Evolutionary conservation across 2,797 vertebrate genomes (phyloP).

Genomic region (Rousettus madagascariensis): DNA sequence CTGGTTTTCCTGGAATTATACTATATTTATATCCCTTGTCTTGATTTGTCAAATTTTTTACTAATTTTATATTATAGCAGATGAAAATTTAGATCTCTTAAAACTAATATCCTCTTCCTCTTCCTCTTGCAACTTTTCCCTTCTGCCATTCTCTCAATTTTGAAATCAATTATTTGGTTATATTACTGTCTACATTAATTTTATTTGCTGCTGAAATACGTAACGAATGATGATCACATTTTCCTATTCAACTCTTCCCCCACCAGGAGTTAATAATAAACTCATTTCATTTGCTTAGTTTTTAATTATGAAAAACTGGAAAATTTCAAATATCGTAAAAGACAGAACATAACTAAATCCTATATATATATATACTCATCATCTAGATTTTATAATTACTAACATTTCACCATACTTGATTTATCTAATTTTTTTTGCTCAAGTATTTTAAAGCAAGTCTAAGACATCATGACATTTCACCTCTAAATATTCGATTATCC

Average conservation of each 20-base stretch:
- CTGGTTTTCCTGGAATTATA: not conserved
- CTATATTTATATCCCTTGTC: not conserved
- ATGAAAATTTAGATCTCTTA: constrained; percentile 34
- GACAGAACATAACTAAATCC: not conserved
- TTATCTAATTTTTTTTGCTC: not conserved
- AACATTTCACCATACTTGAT: constrained; percentile 10
- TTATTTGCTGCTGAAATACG: constrained; percentile 27
- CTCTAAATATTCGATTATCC: not conserved
- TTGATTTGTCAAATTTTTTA: not conserved
- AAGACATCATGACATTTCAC: constrained; percentile 18
- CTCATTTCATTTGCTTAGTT: not conserved
- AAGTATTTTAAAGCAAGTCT: constrained; percentile 26
- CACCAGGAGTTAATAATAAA: not conserved
- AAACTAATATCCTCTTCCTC: not conserved
- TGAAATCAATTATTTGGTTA: constrained; percentile 31
- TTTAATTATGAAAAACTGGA: constrained; percentile 37
- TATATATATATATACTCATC: not conserved
- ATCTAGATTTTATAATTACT: constrained; percentile 22
- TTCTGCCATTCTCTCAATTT: not conserved
- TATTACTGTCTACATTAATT: not conserved
- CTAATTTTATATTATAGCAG: not conserved
- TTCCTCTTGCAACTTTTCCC: not conserved
- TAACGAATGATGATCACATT: constrained; percentile 14
- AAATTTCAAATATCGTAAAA: constrained; percentile 16
- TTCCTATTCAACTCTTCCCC: not conserved